Percentiles rank a stretch among this genome's conserved stretches.
phyloP scores from a whole-genome alignment of 2,113 vertebrate species.

The Tor tambroides region DNA sequence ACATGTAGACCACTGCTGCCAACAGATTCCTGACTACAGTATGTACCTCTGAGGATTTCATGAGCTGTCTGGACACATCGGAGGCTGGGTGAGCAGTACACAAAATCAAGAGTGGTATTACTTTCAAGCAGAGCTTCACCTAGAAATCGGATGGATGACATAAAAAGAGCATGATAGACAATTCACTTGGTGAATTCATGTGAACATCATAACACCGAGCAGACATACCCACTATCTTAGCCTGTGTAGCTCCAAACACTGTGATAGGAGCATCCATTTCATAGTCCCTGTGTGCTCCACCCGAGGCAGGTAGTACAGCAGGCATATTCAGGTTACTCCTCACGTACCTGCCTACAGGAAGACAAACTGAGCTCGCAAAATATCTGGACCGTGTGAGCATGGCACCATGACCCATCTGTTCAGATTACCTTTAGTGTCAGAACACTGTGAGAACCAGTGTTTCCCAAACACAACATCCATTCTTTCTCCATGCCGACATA shows the following conservation, averaged over 20 bases:
- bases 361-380: conserved; percentile 5
- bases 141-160: conserved; percentile 60
- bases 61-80: conserved; percentile 96
- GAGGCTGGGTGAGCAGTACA: conserved; percentile 95
- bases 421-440: conserved; percentile 90
- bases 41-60: conserved; percentile 89
- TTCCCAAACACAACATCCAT: conserved; percentile 99
- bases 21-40: not conserved
- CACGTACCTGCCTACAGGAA: conserved; percentile 76
- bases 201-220: not conserved
- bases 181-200: not conserved
- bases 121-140: conserved; percentile 94
- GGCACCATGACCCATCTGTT: not conserved
- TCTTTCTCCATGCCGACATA: conserved; percentile 95
- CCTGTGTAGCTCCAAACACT: conserved; percentile 93
- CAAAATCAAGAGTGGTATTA: conserved; percentile 83
- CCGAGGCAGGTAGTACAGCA: conserved; percentile 85
- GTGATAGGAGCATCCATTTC: conserved; percentile 96
- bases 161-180: conserved; percentile 21
- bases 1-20: not conserved
- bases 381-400: not conserved
- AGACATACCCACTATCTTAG: conserved; percentile 82
- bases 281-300: conserved; percentile 86
- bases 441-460: conserved; percentile 96
- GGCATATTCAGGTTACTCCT: conserved; percentile 98